Percentiles rank a stretch among this genome's conserved stretches.
Evolutionary conservation across 2,113 vertebrate species (phyloP).

Genomic region (Channa maculata): DNA sequence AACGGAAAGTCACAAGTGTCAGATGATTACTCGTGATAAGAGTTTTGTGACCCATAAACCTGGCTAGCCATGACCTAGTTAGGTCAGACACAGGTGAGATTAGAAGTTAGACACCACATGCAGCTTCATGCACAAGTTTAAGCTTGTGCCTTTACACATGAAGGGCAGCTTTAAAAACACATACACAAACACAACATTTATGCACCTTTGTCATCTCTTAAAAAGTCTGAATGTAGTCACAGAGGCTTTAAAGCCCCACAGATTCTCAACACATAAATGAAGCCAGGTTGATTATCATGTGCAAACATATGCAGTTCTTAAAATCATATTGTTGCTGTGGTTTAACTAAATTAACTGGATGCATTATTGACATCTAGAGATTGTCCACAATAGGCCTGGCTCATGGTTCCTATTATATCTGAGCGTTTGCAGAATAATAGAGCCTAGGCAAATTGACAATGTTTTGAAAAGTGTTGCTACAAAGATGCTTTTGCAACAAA

Average conservation of each 20-base stretch:
- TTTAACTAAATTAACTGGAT: background rate
- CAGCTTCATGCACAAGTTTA: conserved; percentile 18
- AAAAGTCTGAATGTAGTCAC: conserved; percentile 11
- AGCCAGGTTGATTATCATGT: background rate
- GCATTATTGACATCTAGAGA: background rate
- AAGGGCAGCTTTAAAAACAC: conserved; percentile 21
- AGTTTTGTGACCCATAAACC: conserved; percentile 43
- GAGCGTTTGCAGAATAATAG: too few species aligned
- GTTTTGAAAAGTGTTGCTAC: conserved; percentile 7
- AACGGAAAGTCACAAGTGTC: conserved; percentile 48
- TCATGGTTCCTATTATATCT: background rate
- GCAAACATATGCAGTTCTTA: background rate
- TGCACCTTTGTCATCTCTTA: conserved; percentile 48
- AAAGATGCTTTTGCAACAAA: conserved; percentile 35
- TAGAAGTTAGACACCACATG: conserved; percentile 43
- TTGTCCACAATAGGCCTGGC: background rate
- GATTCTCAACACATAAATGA: background rate
- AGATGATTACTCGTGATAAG: conserved; percentile 47
- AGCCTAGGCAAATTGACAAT: background rate
- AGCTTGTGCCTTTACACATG: conserved; percentile 9
- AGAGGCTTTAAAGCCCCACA: background rate
- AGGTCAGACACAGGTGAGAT: conserved; percentile 68
- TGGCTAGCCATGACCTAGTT: conserved; percentile 63
- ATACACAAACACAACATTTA: conserved; percentile 31
- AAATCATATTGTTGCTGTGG: background rate